Conservation (phyloP, 92 coral and sea anemone species). For the Zoanthus sociatus region DNA sequence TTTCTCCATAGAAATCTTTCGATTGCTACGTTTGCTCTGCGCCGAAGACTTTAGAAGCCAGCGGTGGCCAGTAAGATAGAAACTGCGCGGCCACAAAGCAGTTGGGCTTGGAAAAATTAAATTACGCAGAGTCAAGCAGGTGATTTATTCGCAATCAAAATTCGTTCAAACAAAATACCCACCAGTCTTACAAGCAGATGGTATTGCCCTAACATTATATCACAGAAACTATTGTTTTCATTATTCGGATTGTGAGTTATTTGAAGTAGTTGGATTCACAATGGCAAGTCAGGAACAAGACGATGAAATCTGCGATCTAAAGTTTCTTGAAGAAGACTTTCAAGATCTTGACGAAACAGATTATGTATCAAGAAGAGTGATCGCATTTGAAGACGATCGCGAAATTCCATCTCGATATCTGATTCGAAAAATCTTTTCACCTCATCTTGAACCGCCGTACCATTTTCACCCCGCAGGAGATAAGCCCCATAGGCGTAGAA, state of each 20-base stretch:
- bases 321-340: conserved; percentile 70
- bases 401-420: conserved; percentile 78
- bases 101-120: not conserved
- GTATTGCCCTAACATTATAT: not conserved
- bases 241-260: not conserved
- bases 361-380: conserved; percentile 69
- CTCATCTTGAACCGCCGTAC: conserved; percentile 83
- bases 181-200: not conserved
- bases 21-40: conserved; percentile 1
- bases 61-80: not conserved
- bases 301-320: conserved; percentile 64
- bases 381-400: conserved; percentile 77
- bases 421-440: conserved; percentile 83
- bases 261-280: not conserved
- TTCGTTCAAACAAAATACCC: not conserved
- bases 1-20: conserved; percentile 14
- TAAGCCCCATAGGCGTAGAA: conserved; percentile 67
- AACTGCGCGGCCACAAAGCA: conserved; percentile 43
- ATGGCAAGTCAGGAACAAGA: conserved; percentile 70
- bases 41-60: not conserved
- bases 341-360: conserved; percentile 76
- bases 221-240: not conserved
- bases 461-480: conserved; percentile 82
- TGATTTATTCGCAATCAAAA: not conserved
- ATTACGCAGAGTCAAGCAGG: not conserved